These are phyloP conservation scores for Byasa hedistus DNA, from an alignment of 2,888 invertebrate genomes.

Conservation along the genomic window DNA sequence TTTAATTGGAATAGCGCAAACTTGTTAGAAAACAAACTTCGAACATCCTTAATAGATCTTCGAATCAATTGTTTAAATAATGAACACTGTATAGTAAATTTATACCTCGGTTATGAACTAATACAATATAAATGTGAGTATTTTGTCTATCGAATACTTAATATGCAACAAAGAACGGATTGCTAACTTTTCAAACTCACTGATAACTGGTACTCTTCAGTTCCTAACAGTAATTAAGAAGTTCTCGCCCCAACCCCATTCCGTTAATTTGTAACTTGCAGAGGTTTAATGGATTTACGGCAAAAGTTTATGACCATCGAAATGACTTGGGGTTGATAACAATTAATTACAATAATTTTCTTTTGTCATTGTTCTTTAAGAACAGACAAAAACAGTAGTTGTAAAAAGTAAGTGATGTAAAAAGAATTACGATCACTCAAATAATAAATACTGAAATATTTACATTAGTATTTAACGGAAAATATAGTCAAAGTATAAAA, in stretches of 20 bases:
- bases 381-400: neutral
- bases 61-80: neutral
- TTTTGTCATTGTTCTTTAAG: neutral
- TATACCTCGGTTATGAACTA: too few species aligned
- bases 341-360: constrained; percentile 3
- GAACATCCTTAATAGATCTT: neutral
- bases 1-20: neutral
- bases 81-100: neutral
- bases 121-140: too few species aligned
- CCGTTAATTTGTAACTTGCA: constrained; percentile 13
- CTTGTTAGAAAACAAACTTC: neutral
- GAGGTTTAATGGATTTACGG: constrained; percentile 19
- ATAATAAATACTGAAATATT: too few species aligned
- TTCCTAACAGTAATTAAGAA: constrained; percentile 25
- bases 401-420: neutral
- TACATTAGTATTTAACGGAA: too few species aligned
- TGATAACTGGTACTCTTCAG: constrained; percentile 11
- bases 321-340: constrained; percentile 4
- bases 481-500: too few species aligned
- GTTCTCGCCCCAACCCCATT: constrained; percentile 6
- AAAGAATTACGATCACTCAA: neutral
- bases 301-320: constrained; percentile 15
- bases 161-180: constrained; percentile 9
- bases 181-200: neutral
- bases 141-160: constrained; percentile 1